phyloP scores from a whole-genome alignment of 2,113 vertebrate species.

The Anser brachyrhynchus region DNA sequence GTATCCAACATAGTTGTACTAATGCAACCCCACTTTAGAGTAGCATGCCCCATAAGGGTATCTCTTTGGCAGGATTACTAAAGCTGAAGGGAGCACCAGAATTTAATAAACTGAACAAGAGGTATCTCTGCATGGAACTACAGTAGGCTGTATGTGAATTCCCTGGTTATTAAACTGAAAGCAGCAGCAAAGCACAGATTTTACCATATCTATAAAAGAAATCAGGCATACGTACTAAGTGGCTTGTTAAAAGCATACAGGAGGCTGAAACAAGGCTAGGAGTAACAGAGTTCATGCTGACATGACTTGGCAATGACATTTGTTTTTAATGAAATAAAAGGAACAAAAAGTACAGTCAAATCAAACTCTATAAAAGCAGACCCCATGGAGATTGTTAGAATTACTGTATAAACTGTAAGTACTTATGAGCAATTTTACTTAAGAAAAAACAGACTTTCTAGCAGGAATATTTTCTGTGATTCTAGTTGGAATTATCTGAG shows the following conservation, averaged over 20 bases:
- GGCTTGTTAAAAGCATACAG: conserved; percentile 65
- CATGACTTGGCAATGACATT: conserved; percentile 64
- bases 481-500: background rate
- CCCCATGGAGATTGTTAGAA: conserved; percentile 33
- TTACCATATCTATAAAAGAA: conserved; percentile 59
- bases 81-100: conserved; percentile 52
- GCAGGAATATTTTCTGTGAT: conserved; percentile 3
- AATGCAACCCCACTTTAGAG: background rate
- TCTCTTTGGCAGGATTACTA: conserved; percentile 57
- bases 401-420: conserved; percentile 50
- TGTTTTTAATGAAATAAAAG: conserved; percentile 73
- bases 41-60: background rate
- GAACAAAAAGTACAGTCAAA: conserved; percentile 71
- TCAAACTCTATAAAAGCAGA: conserved; percentile 62
- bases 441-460: background rate
- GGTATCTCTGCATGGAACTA: conserved; percentile 60
- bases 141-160: conserved; percentile 16
- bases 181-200: conserved; percentile 47
- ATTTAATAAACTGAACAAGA: conserved; percentile 64
- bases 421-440: conserved; percentile 34
- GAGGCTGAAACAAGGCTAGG: conserved; percentile 57
- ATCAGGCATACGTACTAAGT: conserved; percentile 61
- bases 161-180: conserved; percentile 56
- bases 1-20: background rate
- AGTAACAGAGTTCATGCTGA: conserved; percentile 69